A percentile compares a stretch with the other conserved stretches of the same genome.
Evolutionary conservation across 2,797 vertebrate genomes (phyloP).

Genomic region (Sus cebifrons): DNA sequence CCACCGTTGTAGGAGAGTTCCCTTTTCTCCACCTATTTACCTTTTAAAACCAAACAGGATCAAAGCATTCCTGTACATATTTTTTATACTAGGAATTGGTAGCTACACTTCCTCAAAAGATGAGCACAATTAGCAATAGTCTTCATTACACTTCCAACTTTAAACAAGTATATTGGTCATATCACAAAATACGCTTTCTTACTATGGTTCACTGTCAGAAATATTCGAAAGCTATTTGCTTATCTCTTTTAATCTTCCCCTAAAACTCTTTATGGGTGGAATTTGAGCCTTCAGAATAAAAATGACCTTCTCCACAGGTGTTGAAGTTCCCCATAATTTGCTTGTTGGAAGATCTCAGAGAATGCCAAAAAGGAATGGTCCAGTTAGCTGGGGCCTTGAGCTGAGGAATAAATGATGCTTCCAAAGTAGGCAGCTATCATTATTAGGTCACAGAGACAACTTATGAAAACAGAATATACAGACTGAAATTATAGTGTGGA

Average conservation of each 20-base stretch:
- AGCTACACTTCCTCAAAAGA: constrained; percentile 93
- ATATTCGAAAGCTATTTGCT: neutral
- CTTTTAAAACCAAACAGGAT: constrained; percentile 93
- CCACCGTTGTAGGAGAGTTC: neutral
- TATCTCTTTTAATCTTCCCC: neutral
- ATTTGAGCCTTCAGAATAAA: neutral
- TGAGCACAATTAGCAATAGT: constrained; percentile 91
- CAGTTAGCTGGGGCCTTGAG: neutral
- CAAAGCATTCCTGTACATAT: constrained; percentile 91
- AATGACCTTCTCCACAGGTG: neutral
- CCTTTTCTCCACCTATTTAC: constrained; percentile 50
- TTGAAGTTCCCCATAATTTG: neutral
- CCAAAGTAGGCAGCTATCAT: neutral
- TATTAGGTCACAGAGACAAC: neutral
- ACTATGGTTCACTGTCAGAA: neutral
- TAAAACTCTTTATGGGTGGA: neutral
- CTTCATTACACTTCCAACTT: constrained; percentile 91
- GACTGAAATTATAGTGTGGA: constrained; percentile 5
- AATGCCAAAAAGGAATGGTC: neutral
- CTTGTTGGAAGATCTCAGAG: neutral
- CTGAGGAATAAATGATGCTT: neutral
- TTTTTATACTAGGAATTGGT: constrained; percentile 94
- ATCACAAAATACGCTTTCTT: neutral
- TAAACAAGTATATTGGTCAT: constrained; percentile 84
- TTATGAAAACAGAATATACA: constrained; percentile 8